Evolutionary conservation across 2,113 vertebrate species (phyloP).

Genomic region (Grantiella picta): DNA sequence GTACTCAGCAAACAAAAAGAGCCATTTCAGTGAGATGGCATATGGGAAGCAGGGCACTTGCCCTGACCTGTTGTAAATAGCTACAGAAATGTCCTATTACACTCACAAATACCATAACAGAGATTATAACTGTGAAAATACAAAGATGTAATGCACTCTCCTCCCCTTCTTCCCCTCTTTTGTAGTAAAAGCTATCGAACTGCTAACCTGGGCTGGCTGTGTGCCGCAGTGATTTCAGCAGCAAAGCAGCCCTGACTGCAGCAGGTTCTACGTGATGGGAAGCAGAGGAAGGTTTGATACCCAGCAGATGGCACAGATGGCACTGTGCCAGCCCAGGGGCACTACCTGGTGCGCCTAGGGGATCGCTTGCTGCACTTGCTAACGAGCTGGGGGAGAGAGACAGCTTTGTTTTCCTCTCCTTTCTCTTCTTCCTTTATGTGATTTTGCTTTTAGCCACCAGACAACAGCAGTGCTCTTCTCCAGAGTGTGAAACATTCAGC

Average conservation of each 20-base stretch:
- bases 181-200: background rate
- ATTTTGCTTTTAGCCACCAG: background rate
- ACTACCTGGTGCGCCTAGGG: background rate
- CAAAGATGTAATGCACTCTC: background rate
- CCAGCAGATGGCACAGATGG: conserved; percentile 45
- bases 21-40: background rate
- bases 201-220: background rate
- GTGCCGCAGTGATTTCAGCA: background rate
- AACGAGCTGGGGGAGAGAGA: background rate
- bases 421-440: background rate
- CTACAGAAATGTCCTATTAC: background rate
- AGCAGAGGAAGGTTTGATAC: background rate
- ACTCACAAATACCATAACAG: background rate
- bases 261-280: background rate
- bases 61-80: background rate
- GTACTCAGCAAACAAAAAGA: background rate
- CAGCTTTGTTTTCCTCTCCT: background rate
- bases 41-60: background rate
- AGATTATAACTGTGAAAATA: background rate
- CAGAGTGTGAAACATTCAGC: background rate
- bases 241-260: background rate
- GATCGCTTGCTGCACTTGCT: background rate
- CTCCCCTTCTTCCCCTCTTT: background rate
- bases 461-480: conserved; percentile 6
- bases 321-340: background rate